Conservation (phyloP, 2,797 vertebrate species). For the Vipera latastei region DNA sequence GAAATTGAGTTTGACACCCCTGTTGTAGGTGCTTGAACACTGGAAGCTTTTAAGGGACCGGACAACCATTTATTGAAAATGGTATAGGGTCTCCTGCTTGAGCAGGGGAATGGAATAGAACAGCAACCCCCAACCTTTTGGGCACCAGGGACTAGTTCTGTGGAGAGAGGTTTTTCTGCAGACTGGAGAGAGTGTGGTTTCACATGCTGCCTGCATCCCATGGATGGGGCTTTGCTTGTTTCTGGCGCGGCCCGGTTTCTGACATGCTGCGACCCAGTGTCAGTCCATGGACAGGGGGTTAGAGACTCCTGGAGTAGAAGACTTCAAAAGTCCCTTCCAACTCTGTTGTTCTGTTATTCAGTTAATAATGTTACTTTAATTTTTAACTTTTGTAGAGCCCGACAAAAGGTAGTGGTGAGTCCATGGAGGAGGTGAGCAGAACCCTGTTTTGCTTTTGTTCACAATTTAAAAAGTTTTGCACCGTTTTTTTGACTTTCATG, state of each 20-base stretch:
- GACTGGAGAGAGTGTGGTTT: too few species aligned
- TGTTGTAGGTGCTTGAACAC: neutral
- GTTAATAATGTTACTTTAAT: neutral
- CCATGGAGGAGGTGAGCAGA: neutral
- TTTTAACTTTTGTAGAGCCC: neutral
- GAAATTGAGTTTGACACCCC: too few species aligned
- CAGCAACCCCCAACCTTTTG: too few species aligned
- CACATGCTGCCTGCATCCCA: too few species aligned
- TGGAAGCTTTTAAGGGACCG: neutral
- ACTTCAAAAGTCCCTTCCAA: neutral
- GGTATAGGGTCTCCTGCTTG: neutral
- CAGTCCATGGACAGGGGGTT: neutral
- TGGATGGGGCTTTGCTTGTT: too few species aligned
- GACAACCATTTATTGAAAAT: neutral
- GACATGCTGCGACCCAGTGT: too few species aligned
- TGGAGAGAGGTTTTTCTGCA: too few species aligned
- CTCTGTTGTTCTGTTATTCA: neutral
- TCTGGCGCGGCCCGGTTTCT: too few species aligned
- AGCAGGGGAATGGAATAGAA: too few species aligned
- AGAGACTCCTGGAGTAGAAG: neutral
- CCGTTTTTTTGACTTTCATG: neutral
- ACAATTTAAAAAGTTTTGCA: neutral
- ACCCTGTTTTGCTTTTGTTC: neutral
- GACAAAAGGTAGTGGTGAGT: neutral
- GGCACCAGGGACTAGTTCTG: too few species aligned